phyloP scores from a whole-genome alignment of 2,797 vertebrate species.

The Poeciliopsis turneri region DNA sequence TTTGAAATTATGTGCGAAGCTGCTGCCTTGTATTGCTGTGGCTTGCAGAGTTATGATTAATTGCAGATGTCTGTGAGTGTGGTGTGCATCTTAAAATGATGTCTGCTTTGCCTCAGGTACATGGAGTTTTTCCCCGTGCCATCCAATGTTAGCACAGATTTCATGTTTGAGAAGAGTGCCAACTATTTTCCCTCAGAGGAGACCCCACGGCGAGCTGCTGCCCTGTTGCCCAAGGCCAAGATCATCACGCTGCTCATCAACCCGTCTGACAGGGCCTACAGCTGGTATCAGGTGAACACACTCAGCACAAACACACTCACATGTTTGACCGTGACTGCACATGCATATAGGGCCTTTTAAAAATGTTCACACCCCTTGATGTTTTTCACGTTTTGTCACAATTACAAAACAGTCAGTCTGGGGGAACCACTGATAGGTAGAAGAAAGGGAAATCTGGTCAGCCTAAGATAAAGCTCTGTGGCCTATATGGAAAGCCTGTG shows the following conservation, averaged over 20 bases:
- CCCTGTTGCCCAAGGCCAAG: constrained; percentile 94
- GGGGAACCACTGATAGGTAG: no score
- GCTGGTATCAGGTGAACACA: constrained; percentile 93
- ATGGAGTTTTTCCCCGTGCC: constrained; percentile 96
- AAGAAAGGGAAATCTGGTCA: not conserved
- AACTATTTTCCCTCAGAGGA: constrained; percentile 97
- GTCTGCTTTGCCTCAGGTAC: constrained; percentile 83
- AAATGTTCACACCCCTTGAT: not conserved
- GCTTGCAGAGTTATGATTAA: constrained; percentile 3
- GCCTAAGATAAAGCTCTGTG: not conserved
- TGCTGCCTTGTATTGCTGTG: not conserved
- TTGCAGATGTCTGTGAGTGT: constrained; percentile 7
- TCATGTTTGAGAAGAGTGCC: constrained; percentile 97
- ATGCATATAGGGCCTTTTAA: not conserved
- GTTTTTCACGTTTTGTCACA: not conserved
- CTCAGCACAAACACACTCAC: constrained; percentile 29
- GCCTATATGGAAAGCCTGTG: not conserved
- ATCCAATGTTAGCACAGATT: constrained; percentile 88
- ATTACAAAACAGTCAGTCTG: not conserved
- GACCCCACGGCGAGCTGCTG: constrained; percentile 87
- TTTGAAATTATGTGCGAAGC: constrained; percentile 39
- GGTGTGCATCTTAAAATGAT: constrained; percentile 13
- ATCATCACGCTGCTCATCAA: constrained; percentile 97
- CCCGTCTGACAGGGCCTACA: constrained; percentile 94
- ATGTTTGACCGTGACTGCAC: constrained; percentile 8